These are phyloP conservation scores for Melinaea marsaeus DNA, from an alignment of 2,888 invertebrate genomes.

Conservation along the genomic window DNA sequence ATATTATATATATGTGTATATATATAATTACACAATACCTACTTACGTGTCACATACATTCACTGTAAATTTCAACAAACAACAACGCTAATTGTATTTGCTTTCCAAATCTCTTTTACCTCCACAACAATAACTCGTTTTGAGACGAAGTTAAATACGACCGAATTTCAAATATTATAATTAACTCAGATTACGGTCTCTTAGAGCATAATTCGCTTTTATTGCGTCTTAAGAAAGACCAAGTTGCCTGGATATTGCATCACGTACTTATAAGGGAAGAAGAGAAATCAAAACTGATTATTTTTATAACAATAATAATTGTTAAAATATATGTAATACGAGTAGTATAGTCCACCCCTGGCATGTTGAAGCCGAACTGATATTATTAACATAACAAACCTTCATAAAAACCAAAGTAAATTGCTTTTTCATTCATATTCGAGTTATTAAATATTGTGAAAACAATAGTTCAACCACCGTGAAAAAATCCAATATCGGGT, in stretches of 20 bases:
- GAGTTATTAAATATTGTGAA: slow-evolving; percentile 42
- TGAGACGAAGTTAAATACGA: slow-evolving; percentile 70
- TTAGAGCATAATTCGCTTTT: slow-evolving; percentile 62
- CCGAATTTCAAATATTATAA: slow-evolving; percentile 64
- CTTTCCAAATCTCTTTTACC: slow-evolving; percentile 70
- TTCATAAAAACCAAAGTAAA: slow-evolving; percentile 29
- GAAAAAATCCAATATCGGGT: slow-evolving; percentile 69
- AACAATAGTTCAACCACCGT: slow-evolving; percentile 61
- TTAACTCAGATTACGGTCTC: slow-evolving; percentile 72
- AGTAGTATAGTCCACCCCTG: neutral
- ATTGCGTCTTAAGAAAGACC: slow-evolving; percentile 49
- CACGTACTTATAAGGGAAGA: slow-evolving; percentile 15
- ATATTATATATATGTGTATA: slow-evolving; percentile 1
- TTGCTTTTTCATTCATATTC: slow-evolving; percentile 37
- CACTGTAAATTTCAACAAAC: slow-evolving; percentile 61
- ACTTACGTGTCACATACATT: slow-evolving; percentile 59
- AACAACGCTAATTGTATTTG: slow-evolving; percentile 72
- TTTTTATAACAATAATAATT: neutral
- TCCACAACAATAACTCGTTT: slow-evolving; percentile 66
- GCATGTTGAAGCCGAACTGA: slow-evolving; percentile 10
- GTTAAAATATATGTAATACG: neutral
- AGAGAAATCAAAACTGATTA: neutral
- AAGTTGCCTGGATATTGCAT: slow-evolving; percentile 34
- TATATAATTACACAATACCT: slow-evolving; percentile 29
- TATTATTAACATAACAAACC: slow-evolving; percentile 19